These are phyloP conservation scores for Aurelia sp. DNA, from an alignment of 30 jellyfish, hydroid and myxozoan genomes.

Conservation along the genomic window DNA sequence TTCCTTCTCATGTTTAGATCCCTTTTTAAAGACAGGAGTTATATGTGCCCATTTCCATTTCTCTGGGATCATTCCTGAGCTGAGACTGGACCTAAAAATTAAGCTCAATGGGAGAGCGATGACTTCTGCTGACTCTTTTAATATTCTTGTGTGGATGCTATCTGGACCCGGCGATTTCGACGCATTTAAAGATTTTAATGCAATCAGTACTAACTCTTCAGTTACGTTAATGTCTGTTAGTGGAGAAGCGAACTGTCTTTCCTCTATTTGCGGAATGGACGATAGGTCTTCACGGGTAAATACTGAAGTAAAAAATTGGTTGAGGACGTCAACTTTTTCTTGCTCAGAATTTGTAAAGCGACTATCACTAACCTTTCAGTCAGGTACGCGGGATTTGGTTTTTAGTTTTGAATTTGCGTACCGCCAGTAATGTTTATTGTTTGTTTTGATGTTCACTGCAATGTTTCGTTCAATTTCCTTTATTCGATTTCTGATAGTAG, in stretches of 20 bases:
- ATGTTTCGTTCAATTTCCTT: not conserved
- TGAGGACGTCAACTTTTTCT: conserved; percentile 17
- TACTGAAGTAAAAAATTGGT: conserved; percentile 1
- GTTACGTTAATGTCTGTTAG: not conserved
- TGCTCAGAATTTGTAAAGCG: conserved; percentile 7
- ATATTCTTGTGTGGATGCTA: no score
- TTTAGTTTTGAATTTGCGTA: conserved; percentile 12
- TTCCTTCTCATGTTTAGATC: no score
- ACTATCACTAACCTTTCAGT: not conserved
- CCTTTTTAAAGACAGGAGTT: not conserved
- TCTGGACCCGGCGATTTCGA: conserved; percentile 15
- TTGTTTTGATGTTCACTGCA: not conserved
- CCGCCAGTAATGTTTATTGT: conserved; percentile 4
- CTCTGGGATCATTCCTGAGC: conserved; percentile 3
- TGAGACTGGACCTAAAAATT: not conserved
- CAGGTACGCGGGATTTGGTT: not conserved
- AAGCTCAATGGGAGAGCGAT: no score
- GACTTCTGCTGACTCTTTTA: no score
- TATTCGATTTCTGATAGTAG: not conserved
- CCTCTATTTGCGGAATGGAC: not conserved
- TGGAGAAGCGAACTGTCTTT: not conserved
- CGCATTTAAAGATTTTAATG: conserved; percentile 10
- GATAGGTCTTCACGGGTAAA: conserved; percentile 1
- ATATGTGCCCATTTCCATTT: conserved; percentile 3
- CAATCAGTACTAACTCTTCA: not conserved